These are phyloP conservation scores for Cardinalis cardinalis DNA, from an alignment of 2,113 vertebrate species.

Conservation along the genomic window DNA sequence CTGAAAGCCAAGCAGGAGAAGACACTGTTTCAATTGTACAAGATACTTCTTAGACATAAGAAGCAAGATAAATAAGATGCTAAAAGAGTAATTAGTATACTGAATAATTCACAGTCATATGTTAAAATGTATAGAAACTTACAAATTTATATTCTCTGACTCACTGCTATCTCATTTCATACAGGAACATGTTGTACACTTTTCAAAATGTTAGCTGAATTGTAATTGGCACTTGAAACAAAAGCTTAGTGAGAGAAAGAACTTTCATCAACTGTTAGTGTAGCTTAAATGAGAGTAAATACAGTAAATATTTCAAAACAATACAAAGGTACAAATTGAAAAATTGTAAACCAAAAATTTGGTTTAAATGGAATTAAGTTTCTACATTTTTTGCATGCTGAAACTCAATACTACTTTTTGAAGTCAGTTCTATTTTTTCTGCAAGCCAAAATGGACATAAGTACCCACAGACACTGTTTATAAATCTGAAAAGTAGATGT, in stretches of 20 bases:
- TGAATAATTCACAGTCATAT: not conserved
- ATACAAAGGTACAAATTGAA: not conserved
- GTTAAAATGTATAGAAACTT: not conserved
- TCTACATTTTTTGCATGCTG: not conserved
- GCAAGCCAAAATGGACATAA: not conserved
- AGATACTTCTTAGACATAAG: not conserved
- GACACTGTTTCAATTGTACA: not conserved
- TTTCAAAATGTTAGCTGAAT: not conserved
- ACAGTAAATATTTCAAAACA: not conserved
- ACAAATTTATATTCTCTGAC: not conserved
- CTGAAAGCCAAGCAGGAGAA: not conserved
- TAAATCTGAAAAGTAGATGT: not conserved
- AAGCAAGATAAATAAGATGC: not conserved
- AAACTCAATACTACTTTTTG: not conserved
- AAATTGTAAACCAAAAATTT: not conserved
- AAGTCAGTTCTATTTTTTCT: not conserved
- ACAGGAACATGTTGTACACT: not conserved
- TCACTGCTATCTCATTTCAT: not conserved
- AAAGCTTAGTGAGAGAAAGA: not conserved
- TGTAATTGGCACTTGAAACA: not conserved
- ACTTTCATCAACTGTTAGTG: not conserved
- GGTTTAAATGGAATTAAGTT: not conserved
- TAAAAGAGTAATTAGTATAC: not conserved
- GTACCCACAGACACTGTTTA: not conserved
- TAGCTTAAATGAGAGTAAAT: not conserved